Conservation (phyloP, 2,888 invertebrate genomes). For the Polylopha cassiicola region DNA sequence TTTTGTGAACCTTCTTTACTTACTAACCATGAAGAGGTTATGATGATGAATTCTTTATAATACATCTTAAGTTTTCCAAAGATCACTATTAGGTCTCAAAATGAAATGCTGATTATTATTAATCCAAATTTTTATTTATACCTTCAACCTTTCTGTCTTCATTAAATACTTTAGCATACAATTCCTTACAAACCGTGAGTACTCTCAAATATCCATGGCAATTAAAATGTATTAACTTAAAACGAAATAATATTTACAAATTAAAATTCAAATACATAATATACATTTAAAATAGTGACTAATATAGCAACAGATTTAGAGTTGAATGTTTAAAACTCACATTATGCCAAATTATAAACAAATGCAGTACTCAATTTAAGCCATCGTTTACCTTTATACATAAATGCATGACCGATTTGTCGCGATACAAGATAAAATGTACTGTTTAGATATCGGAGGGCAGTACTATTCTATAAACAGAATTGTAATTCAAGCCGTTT, state of each 20-base stretch:
- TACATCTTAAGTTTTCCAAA: too few relatives aligned
- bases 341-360: slow-evolving; percentile 47
- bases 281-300: slow-evolving; percentile 76
- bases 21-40: too few relatives aligned
- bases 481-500: slow-evolving; percentile 43
- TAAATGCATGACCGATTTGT: slow-evolving; percentile 51
- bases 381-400: slow-evolving; percentile 34
- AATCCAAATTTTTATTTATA: slow-evolving; percentile 72
- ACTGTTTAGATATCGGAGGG: slow-evolving; percentile 50
- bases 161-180: slow-evolving; percentile 68
- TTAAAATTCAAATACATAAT: slow-evolving; percentile 68
- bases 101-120: slow-evolving; percentile 58
- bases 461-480: slow-evolving; percentile 39
- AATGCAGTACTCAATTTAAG: slow-evolving; percentile 42
- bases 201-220: slow-evolving; percentile 70
- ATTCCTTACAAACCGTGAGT: slow-evolving; percentile 59
- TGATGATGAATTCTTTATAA: too few relatives aligned
- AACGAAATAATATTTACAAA: slow-evolving; percentile 70
- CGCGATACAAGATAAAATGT: slow-evolving; percentile 28
- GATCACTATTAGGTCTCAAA: slow-evolving; percentile 30
- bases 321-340: slow-evolving; percentile 53
- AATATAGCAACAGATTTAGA: slow-evolving; percentile 56
- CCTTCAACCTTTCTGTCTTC: slow-evolving; percentile 68
- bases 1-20: too few relatives aligned
- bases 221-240: slow-evolving; percentile 71